These are phyloP conservation scores for Dipodomys stephensi DNA, from an alignment of 2,113 vertebrate genomes.

Conservation along the genomic window DNA sequence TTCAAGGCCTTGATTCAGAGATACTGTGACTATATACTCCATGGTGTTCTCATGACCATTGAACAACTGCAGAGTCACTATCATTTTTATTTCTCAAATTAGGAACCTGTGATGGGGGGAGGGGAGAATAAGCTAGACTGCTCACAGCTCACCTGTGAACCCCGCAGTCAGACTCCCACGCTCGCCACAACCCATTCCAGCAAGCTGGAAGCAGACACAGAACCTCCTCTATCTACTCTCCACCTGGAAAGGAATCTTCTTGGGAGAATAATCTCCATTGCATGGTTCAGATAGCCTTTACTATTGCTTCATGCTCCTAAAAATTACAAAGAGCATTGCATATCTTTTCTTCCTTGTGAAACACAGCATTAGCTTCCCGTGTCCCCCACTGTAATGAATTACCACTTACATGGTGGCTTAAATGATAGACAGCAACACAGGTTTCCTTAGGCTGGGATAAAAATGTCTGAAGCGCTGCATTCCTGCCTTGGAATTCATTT, in stretches of 20 bases:
- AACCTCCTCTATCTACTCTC: accelerated
- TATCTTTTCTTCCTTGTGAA: too few relatives aligned
- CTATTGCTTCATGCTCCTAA: not conserved
- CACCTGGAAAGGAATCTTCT: not conserved
- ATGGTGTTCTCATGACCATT: not conserved
- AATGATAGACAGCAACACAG: accelerated
- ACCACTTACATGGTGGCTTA: not conserved
- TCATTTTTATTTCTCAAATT: not conserved
- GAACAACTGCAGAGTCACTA: accelerated
- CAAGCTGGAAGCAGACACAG: not conserved
- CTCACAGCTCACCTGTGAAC: not conserved
- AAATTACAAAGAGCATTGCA: not conserved
- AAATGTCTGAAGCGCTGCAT: not conserved
- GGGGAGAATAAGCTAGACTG: not conserved
- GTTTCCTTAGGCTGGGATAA: not conserved
- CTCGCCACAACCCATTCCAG: too few relatives aligned
- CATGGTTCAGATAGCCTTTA: too few relatives aligned
- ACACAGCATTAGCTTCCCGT: not conserved
- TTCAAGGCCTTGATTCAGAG: not conserved
- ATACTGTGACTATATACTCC: too few relatives aligned
- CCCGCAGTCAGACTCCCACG: not conserved
- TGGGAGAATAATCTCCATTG: accelerated
- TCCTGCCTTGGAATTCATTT: too few relatives aligned
- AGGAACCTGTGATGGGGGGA: not conserved
- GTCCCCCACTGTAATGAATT: not conserved